Percentiles rank a stretch among this genome's conserved stretches.
Conservation (phyloP, 2,888 invertebrate genomes). For the Pachliopta kotzebuea region DNA sequence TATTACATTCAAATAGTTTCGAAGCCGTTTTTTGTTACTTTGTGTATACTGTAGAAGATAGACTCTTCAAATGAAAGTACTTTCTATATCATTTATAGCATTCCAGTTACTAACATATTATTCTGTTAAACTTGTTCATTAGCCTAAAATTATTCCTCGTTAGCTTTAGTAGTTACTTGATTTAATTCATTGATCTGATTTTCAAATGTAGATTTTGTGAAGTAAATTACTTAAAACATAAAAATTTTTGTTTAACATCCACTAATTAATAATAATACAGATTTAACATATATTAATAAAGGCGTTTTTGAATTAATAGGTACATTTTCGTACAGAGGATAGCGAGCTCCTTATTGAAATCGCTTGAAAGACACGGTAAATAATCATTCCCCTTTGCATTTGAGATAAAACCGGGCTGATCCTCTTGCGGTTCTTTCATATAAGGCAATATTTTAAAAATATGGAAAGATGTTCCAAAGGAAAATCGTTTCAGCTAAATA, state of each 20-base stretch:
- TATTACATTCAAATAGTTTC: too few relatives aligned
- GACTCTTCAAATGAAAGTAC: too few relatives aligned
- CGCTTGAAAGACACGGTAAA: conserved; percentile 29
- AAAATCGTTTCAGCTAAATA: conserved; percentile 29
- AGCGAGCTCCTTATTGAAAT: conserved; percentile 24
- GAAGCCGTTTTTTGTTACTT: too few relatives aligned
- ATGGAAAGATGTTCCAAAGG: conserved; percentile 20
- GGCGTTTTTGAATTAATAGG: conserved; percentile 10
- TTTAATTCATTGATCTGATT: too few relatives aligned
- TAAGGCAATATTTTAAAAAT: conserved; percentile 29
- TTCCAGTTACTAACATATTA: too few relatives aligned
- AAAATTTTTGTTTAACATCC: background rate
- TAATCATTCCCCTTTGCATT: conserved; percentile 28
- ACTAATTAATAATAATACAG: background rate
- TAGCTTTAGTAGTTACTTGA: too few relatives aligned
- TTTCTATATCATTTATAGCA: too few relatives aligned
- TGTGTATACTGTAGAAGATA: too few relatives aligned
- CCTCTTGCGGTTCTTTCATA: conserved; percentile 27
- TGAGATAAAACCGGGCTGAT: conserved; percentile 27
- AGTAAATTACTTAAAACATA: too few relatives aligned
- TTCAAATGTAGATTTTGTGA: too few relatives aligned
- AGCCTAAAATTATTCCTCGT: too few relatives aligned
- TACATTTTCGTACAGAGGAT: conserved; percentile 18
- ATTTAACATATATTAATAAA: conserved; percentile 8
- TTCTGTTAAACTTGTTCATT: too few relatives aligned